Conservation (phyloP, 1,140 invertebrate species). For the Aphis gossypii region DNA sequence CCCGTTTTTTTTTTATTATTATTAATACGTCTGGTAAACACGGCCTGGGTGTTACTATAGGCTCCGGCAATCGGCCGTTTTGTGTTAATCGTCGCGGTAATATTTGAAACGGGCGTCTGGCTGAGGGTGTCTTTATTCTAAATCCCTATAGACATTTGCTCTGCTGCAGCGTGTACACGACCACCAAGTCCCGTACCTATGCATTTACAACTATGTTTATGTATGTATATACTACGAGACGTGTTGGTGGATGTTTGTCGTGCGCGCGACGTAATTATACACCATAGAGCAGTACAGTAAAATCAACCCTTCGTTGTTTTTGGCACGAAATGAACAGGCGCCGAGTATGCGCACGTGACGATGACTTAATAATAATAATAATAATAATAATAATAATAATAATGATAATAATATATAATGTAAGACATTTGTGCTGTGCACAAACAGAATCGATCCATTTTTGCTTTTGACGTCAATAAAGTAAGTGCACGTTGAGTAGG, state of each 20-base stretch:
- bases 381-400: too few species aligned
- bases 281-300: background rate
- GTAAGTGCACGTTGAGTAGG: background rate
- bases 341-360: background rate
- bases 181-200: background rate
- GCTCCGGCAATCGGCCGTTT: background rate
- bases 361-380: background rate
- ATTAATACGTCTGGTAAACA: background rate
- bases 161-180: background rate
- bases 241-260: background rate
- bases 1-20: too few species aligned
- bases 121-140: background rate
- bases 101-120: background rate
- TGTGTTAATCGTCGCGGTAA: background rate
- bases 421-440: background rate
- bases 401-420: background rate
- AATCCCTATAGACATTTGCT: background rate
- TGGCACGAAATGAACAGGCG: background rate
- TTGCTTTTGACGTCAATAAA: conserved; percentile 14
- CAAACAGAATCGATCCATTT: conserved; percentile 26
- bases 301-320: background rate
- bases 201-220: background rate
- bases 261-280: background rate
- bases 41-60: background rate
- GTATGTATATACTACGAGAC: background rate